These are phyloP conservation scores for Acrocephalus arundinaceus DNA, from an alignment of 2,113 vertebrate genomes.

Conservation along the genomic window DNA sequence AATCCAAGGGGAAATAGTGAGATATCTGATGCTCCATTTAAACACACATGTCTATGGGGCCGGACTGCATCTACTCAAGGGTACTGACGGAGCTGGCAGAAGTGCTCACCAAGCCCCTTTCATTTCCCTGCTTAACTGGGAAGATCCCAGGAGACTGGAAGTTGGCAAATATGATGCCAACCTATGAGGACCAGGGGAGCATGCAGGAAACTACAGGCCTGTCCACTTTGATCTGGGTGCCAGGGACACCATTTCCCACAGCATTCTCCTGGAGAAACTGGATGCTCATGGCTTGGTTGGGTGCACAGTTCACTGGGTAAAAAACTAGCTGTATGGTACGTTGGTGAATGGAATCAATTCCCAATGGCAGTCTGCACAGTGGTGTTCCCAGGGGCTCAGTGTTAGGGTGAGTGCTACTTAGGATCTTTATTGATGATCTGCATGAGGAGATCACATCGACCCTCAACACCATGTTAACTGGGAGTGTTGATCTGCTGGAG, in stretches of 20 bases:
- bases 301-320: background rate
- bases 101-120: background rate
- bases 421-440: background rate
- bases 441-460: background rate
- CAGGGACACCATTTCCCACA: background rate
- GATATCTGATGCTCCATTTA: background rate
- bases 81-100: background rate
- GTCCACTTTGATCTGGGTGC: background rate
- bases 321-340: background rate
- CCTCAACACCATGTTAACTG: background rate
- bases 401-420: background rate
- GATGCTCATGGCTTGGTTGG: background rate
- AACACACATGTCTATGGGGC: background rate
- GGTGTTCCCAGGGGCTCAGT: too few relatives aligned
- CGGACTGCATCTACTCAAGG: fast-evolving
- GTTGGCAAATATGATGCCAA: background rate
- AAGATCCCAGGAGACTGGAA: background rate
- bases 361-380: background rate
- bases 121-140: background rate
- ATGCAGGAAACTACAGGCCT: background rate
- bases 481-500: background rate
- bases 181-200: background rate
- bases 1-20: background rate
- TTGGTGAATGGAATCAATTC: background rate
- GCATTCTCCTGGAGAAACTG: background rate